Evolutionary conservation across 2,113 vertebrate species (phyloP).

Genomic region (Microtus ochrogaster): DNA sequence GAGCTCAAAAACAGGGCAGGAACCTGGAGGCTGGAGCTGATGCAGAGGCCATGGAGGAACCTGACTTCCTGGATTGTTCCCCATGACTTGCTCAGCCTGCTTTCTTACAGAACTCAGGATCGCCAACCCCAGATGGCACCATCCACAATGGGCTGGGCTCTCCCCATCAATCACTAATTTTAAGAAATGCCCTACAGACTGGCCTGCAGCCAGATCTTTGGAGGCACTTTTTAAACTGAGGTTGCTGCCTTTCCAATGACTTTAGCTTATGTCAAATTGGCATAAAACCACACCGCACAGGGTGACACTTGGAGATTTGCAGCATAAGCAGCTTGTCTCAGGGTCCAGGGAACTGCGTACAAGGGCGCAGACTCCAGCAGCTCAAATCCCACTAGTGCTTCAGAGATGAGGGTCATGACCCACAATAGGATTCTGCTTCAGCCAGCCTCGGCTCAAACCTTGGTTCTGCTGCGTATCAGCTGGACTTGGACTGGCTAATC

Average conservation of each 20-base stretch:
- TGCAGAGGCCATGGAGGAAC: background rate
- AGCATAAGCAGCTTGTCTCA: background rate
- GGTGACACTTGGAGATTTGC: no score
- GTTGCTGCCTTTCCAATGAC: background rate
- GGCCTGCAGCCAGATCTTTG: background rate
- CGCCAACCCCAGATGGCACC: no score
- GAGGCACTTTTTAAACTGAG: background rate
- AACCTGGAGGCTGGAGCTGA: background rate
- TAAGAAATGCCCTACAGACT: background rate
- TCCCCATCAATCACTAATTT: background rate
- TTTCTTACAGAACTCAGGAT: background rate
- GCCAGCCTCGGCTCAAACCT: background rate
- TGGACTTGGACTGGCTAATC: background rate
- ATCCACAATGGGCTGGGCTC: background rate
- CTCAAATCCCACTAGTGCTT: background rate
- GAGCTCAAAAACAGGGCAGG: background rate
- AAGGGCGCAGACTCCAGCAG: rapidly evolving
- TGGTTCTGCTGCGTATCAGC: background rate
- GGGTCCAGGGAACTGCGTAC: background rate
- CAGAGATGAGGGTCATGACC: rapidly evolving
- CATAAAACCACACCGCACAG: background rate
- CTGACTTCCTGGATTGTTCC: background rate
- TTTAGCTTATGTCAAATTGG: background rate
- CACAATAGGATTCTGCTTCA: rapidly evolving
- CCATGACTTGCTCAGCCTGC: background rate